Evolutionary conservation across 2,113 vertebrate genomes (phyloP).

Genomic region (Mus musculus): DNA sequence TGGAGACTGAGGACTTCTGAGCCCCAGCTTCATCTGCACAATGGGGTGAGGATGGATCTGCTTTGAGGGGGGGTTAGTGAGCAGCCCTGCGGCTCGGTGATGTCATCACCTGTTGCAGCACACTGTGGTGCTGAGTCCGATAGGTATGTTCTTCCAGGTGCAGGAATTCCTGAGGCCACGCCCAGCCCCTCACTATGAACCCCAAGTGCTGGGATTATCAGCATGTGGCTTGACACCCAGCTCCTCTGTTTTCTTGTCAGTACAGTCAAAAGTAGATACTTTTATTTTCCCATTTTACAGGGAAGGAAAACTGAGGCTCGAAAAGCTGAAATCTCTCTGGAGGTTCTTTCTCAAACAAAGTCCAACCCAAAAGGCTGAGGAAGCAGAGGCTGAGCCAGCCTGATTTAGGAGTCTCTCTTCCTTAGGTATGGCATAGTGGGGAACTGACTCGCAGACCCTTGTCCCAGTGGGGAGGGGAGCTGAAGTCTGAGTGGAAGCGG

Average conservation of each 20-base stretch:
- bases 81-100: neutral
- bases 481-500: neutral
- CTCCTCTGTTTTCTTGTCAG: neutral
- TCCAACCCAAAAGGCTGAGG: neutral
- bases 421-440: neutral
- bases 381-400: neutral
- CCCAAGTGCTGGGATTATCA: neutral
- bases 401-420: neutral
- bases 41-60: neutral
- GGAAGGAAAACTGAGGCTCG: constrained; percentile 4
- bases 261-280: neutral
- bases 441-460: neutral
- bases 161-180: neutral
- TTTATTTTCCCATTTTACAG: constrained; percentile 2
- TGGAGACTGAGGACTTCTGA: neutral
- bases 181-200: neutral
- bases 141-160: neutral
- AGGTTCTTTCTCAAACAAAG: neutral
- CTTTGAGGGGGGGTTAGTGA: neutral
- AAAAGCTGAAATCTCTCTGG: neutral
- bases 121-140: too few relatives aligned
- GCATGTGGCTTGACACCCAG: neutral
- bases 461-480: neutral
- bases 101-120: neutral
- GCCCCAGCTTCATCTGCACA: constrained; percentile 22